Evolutionary conservation across 2,888 invertebrate species (phyloP).

Genomic region (Thumatha senex): DNA sequence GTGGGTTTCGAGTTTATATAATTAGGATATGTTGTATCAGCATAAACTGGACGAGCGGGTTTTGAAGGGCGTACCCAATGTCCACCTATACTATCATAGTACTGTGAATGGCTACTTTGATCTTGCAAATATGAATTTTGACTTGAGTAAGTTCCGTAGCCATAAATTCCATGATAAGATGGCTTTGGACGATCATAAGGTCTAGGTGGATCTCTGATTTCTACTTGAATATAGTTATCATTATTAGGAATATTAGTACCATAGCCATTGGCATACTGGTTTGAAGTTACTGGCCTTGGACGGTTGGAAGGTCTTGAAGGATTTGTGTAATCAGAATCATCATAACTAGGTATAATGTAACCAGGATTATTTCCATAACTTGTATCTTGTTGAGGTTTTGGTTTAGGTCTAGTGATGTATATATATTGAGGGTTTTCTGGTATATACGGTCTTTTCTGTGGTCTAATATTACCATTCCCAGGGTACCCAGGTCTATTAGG

Average conservation of each 20-base stretch:
- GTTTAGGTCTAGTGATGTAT: slow-evolving; percentile 66
- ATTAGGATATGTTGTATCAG: slow-evolving; percentile 12
- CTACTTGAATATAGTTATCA: slow-evolving; percentile 60
- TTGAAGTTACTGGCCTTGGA: slow-evolving; percentile 25
- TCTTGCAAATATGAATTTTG: slow-evolving; percentile 50
- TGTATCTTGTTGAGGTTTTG: slow-evolving; percentile 40
- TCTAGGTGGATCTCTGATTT: slow-evolving; percentile 70
- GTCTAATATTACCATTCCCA: slow-evolving; percentile 30
- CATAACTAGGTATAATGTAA: slow-evolving; percentile 23
- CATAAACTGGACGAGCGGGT: slow-evolving; percentile 21
- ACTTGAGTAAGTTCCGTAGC: slow-evolving; percentile 52
- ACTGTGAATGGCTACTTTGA: slow-evolving; percentile 36
- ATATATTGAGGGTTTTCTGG: slow-evolving; percentile 63
- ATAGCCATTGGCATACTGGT: slow-evolving; percentile 39
- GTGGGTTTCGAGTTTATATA: slow-evolving; percentile 15
- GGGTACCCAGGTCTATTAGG: slow-evolving; percentile 41
- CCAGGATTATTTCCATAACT: slow-evolving; percentile 11
- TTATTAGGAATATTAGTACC: slow-evolving; percentile 64
- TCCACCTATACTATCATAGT: slow-evolving; percentile 36
- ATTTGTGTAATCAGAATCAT: slow-evolving; percentile 38
- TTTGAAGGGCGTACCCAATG: slow-evolving; percentile 20
- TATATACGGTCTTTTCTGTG: slow-evolving; percentile 38
- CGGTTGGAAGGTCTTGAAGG: slow-evolving; percentile 41
- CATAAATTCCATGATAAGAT: slow-evolving; percentile 44
- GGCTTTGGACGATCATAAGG: slow-evolving; percentile 41